Evolutionary conservation across 2,113 vertebrate genomes (phyloP).

Genomic region (Odobenus rosmarus): DNA sequence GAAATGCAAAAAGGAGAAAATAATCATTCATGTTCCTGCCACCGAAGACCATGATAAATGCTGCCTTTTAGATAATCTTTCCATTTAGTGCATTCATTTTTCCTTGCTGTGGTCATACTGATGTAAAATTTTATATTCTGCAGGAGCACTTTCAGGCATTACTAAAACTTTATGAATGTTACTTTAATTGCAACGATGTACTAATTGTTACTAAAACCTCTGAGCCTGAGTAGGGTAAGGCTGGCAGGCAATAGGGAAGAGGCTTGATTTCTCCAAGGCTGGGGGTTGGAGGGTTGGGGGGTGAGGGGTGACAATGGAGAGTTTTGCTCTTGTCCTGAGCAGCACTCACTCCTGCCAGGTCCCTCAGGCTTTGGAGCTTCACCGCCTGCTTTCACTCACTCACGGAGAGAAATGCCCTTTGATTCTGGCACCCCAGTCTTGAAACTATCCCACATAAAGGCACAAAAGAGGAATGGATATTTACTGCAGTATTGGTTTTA

Average conservation of each 20-base stretch:
- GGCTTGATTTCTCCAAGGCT: neutral
- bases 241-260: neutral
- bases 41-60: neutral
- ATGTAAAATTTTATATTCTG: neutral
- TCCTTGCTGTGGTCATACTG: neutral
- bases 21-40: neutral
- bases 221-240: neutral
- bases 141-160: neutral
- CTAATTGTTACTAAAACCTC: neutral
- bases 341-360: neutral
- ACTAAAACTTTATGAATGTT: neutral
- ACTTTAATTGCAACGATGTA: neutral
- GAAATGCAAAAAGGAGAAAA: neutral
- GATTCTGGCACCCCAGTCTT: neutral
- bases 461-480: neutral
- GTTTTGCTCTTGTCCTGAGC: neutral
- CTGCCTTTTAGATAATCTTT: neutral
- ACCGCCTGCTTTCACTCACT: neutral
- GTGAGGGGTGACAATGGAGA: neutral
- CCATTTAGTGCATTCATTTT: neutral
- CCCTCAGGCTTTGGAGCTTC: neutral
- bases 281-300: neutral
- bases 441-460: neutral
- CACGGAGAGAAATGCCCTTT: neutral
- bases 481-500: neutral